Base-by-base conservation (phyloP, 53 echinoderm and acorn worm genomes). In the Holothuria leucospilota region DNA sequence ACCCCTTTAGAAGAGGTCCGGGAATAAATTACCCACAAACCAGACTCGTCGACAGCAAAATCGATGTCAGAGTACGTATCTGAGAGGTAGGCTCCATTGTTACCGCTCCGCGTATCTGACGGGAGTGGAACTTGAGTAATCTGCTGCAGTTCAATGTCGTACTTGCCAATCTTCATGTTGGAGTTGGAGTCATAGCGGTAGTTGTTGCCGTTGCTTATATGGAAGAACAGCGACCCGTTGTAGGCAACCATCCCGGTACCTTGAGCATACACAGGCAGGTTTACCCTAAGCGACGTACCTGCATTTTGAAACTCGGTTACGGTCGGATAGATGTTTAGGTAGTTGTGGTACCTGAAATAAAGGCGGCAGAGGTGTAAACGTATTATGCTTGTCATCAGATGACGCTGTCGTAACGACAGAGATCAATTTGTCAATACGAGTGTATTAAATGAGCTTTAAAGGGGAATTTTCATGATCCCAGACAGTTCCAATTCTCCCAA, bases 1-100 rank as follows among this genome's bases (percentile, higher is more conserved):
- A 81, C 51, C 38, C 90, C 86, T 9, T 41, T 29, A 42, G 87
- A 66, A 6, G 67, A 49, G 8, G 75, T 27, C 27, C 72, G 49
- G 6, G 85, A 73, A 68, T 95, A 92, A 11, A 92, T 83, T 25
- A 91, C 61, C 95, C 95, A 95, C 27, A 90, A 51, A 4, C 95
- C 95, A 26, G 59, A 21, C 69, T 92, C 91, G 77, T 91, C 91
- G 65, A 84, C 84, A 13, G 82, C 82, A 6, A 91, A 59, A 87
- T 91, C 91, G 75, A 91, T 69, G 83, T 84, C 84, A 49, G 65
- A 84, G 65, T 29, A 73, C 18, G 82, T 23, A 28, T 20, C 62
- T 2, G 49, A 52, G 16, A 30, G 73, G 46, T 73, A 73, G n/a
- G 46, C 73, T 34, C 42, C 38, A n/a, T 73, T 41, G 39, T 65